Conservation (phyloP, 2,888 invertebrate genomes). For the Netelia inedita region DNA sequence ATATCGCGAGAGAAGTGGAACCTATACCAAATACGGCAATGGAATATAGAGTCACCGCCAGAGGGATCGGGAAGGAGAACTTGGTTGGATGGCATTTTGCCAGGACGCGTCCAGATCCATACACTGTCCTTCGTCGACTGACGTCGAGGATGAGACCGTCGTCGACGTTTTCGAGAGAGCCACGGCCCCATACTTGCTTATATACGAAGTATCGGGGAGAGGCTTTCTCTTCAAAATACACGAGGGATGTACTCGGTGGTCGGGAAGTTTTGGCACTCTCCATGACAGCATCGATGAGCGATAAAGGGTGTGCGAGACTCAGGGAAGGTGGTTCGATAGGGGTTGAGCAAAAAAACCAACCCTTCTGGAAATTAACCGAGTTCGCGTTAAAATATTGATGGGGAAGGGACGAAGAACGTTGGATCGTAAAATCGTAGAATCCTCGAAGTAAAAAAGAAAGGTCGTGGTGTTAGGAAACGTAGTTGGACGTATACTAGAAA, state of each 20-base stretch:
- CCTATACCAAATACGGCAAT: conserved; percentile 50
- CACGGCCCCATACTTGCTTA: conserved; percentile 16
- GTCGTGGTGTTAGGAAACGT: conserved; percentile 9
- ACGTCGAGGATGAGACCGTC: conserved; percentile 43
- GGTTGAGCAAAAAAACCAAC: neutral
- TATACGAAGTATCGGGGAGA: neutral
- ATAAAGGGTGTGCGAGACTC: neutral
- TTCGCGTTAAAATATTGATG: neutral
- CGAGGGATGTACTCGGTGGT: conserved; percentile 21
- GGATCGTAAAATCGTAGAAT: neutral
- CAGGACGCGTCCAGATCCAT: conserved; percentile 55
- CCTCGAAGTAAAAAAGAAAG: conserved; percentile 14
- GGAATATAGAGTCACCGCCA: conserved; percentile 40
- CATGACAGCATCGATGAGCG: conserved; percentile 6
- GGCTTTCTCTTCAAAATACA: conserved; percentile 23
- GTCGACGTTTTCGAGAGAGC: conserved; percentile 37
- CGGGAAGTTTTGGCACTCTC: conserved; percentile 47
- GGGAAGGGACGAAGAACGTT: neutral
- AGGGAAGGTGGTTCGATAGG: neutral
- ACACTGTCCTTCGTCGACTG: conserved; percentile 59
- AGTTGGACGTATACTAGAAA: conserved; percentile 32
- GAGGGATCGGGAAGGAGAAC: conserved; percentile 28
- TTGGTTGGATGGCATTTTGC: conserved; percentile 57
- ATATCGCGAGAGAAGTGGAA: conserved; percentile 21
- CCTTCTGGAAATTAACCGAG: neutral